Evolutionary conservation across 2,113 vertebrate species (phyloP).

Genomic region (Pelobates fuscus): DNA sequence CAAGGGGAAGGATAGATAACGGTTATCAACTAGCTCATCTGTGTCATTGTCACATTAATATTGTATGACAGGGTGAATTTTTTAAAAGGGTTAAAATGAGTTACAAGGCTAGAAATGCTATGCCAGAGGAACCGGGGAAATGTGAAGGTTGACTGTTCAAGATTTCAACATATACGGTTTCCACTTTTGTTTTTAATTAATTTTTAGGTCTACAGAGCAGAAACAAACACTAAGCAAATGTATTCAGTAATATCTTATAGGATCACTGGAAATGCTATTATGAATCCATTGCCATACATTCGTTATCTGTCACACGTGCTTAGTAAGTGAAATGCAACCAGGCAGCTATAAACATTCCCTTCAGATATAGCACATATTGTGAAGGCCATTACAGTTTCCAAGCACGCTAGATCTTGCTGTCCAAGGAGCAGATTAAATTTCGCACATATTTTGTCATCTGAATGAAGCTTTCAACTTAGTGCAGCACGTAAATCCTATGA

Average conservation of each 20-base stretch:
- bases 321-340: neutral
- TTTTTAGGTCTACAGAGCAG: conserved; percentile 1
- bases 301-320: no score
- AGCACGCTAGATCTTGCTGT: neutral
- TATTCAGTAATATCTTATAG: neutral
- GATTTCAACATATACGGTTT: conserved; percentile 17
- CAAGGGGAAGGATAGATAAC: conserved; percentile 46
- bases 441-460: neutral
- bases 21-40: conserved; percentile 46
- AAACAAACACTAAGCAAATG: neutral
- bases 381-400: neutral
- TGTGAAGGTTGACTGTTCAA: conserved; percentile 13
- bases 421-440: neutral
- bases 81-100: conserved; percentile 45
- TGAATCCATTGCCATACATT: no score
- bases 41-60: conserved; percentile 52
- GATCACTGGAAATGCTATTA: no score
- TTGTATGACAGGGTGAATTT: conserved; percentile 40
- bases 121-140: conserved; percentile 31
- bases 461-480: neutral
- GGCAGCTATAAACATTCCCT: neutral
- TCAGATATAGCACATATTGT: neutral
- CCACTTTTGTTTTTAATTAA: conserved; percentile 9
- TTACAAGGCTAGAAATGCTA: conserved; percentile 40
- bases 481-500: neutral